Conservation (phyloP, 64 coral and sea anemone species). For the Pocillopora damicornis region DNA sequence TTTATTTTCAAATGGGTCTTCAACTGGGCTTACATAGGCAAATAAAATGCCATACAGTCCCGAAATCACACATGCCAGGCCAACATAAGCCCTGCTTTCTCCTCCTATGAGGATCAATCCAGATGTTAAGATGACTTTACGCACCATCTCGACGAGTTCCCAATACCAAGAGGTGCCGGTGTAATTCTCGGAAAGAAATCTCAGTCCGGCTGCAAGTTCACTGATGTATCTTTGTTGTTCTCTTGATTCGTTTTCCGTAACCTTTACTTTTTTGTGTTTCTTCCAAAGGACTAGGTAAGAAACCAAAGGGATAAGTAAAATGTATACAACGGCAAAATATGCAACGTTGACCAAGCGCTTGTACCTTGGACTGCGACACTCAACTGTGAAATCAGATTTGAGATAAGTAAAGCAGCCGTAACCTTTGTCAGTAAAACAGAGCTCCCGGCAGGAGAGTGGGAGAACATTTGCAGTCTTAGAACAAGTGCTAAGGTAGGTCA, state of each 20-base stretch:
- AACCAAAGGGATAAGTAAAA: not conserved
- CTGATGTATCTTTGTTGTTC: not conserved
- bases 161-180: conserved; percentile 48
- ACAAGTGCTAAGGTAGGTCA: conserved; percentile 37
- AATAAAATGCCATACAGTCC: conserved; percentile 45
- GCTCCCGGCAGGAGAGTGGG: conserved; percentile 33
- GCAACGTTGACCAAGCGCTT: not conserved
- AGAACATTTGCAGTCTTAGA: conserved; percentile 22
- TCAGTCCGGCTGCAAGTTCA: conserved; percentile 16
- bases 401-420: not conserved
- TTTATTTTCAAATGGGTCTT: conserved; percentile 40
- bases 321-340: conserved; percentile 13
- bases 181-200: conserved; percentile 55
- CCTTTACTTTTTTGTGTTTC: conserved; percentile 26
- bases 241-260: not conserved
- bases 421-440: conserved; percentile 13
- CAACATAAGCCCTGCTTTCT: conserved; percentile 56
- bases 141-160: conserved; percentile 56
- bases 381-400: conserved; percentile 22
- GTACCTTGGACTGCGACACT: not conserved
- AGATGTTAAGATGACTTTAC: conserved; percentile 53
- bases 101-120: conserved; percentile 47
- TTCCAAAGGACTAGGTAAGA: conserved; percentile 10
- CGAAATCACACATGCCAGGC: conserved; percentile 47
- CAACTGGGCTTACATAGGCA: conserved; percentile 36